These are phyloP conservation scores for Corythaixoides concolor DNA, from an alignment of 2,113 vertebrate species.

Conservation along the genomic window DNA sequence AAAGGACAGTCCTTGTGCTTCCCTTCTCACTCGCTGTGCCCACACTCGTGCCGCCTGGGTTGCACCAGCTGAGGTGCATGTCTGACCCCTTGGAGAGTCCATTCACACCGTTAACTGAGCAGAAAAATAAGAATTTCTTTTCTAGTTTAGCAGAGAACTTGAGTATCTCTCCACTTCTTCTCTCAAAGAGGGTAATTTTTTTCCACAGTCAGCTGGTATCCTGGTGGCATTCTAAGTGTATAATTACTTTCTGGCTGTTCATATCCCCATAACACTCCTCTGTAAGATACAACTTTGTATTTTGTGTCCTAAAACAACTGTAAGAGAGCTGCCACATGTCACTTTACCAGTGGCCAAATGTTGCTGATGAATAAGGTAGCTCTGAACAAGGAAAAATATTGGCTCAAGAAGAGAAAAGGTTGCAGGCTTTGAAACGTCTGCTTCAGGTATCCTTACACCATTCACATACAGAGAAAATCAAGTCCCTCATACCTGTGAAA, in stretches of 20 bases:
- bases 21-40: background rate
- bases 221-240: background rate
- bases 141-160: background rate
- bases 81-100: background rate
- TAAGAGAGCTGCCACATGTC: background rate
- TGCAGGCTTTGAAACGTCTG: background rate
- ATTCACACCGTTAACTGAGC: background rate
- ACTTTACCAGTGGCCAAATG: background rate
- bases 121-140: background rate
- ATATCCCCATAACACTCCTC: background rate
- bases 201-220: background rate
- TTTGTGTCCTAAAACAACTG: background rate
- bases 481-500: background rate
- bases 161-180: background rate
- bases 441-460: background rate
- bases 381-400: background rate
- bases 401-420: background rate
- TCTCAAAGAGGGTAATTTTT: background rate
- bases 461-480: background rate
- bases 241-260: background rate
- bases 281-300: background rate
- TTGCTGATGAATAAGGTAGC: background rate
- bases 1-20: background rate
- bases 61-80: background rate
- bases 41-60: accelerated